Evolutionary conservation across 1,140 invertebrate species (phyloP), one percentile per base, ranked within the genome.

Genomic region (Drosophila bocki): DNA sequence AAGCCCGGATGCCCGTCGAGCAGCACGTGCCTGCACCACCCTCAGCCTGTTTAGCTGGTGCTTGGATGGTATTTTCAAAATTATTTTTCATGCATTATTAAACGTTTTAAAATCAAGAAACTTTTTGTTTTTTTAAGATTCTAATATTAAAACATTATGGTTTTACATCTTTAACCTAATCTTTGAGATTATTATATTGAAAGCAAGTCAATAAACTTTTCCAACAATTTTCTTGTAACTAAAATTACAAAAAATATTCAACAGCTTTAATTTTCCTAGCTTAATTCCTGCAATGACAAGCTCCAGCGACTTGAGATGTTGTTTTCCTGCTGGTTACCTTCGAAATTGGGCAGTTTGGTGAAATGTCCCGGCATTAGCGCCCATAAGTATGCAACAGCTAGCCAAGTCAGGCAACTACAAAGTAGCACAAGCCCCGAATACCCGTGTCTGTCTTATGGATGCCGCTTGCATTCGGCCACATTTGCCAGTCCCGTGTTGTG

Each of bases 341-440:
- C 19, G 4, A 50, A 58, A 69, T 62, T 57, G 48, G 48, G 12
- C 22, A 61, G 56, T 32, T 59, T 13, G 37, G 22, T 62, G 51
- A 75, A 70, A 57, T 48, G 58, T 69, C 47, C 33, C 7, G 44
- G 58, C 58, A 75, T 70, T 70, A 61, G 62, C 64, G 63, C 64
- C 37, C 82, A 75, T 82, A 80, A 86, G 82, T 82, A 82, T 85
- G 82, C 80, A 80, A 48, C 63, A 58, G 63, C 42, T 53, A 65
- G 41, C 35, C 53, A 37, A 59, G 19, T 39, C 8, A 37, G 39
- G n/a, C 58, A 7, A 47, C 41, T 67, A 67, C 75, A 77, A 77
- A 69, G 75, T 77, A 45, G 56, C 62, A 50, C 62, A 32, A 42
- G 56, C 29, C 41, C 65, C 29, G 33, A 59, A 51, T 61, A 50